phyloP scores from a whole-genome alignment of 2,888 invertebrate genomes.

The Caenorhabditis japonica region DNA sequence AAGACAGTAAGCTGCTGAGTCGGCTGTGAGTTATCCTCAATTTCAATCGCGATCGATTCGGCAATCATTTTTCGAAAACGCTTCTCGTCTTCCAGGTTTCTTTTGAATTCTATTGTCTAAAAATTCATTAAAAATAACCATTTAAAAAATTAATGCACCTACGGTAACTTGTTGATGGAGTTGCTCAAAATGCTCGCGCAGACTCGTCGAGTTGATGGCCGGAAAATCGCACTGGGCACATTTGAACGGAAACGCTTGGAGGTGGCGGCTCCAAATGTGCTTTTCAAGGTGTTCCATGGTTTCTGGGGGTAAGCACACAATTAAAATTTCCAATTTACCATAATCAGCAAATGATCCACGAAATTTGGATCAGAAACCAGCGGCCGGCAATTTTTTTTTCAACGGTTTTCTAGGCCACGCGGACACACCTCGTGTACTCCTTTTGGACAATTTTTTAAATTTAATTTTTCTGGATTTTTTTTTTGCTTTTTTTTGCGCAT shows the following conservation, averaged over 20 bases:
- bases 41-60: constrained; percentile 61
- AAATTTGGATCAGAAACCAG: too few species aligned
- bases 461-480: too few species aligned
- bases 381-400: too few species aligned
- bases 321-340: too few species aligned
- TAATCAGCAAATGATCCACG: too few species aligned
- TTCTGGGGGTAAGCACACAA: too few species aligned
- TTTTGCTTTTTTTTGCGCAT: too few species aligned
- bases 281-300: constrained; percentile 57
- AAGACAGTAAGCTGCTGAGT: neutral
- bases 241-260: constrained; percentile 58
- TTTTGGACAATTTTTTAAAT: too few species aligned
- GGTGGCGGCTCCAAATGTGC: constrained; percentile 67
- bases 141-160: too few species aligned
- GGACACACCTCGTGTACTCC: too few species aligned
- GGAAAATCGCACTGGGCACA: constrained; percentile 62
- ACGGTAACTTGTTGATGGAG: constrained; percentile 37
- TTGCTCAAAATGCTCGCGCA: constrained; percentile 47
- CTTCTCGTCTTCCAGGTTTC: constrained; percentile 61
- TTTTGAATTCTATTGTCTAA: constrained; percentile 58
- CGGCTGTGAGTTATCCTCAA: constrained; percentile 39
- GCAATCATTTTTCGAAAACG: constrained; percentile 61
- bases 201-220: constrained; percentile 46
- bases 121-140: neutral
- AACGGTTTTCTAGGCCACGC: too few species aligned